phyloP scores from a whole-genome alignment of 2,113 vertebrate species.

The Sceloporus undulatus region DNA sequence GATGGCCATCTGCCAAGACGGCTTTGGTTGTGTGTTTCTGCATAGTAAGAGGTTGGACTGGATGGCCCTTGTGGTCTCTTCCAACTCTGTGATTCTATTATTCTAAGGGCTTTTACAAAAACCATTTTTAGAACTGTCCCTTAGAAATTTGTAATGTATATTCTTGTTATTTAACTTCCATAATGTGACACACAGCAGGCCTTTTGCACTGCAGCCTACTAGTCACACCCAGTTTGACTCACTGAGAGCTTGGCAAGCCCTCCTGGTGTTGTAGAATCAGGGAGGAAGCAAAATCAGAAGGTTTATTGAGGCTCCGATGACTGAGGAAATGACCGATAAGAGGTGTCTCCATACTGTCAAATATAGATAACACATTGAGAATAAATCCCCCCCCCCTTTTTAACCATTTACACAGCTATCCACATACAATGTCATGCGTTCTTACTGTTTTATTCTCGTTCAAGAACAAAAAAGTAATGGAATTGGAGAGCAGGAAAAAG shows the following conservation, averaged over 20 bases:
- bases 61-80: no score
- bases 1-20: no score
- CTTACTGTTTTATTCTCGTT: neutral
- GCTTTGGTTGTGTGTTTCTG: no score
- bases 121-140: neutral
- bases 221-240: neutral
- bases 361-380: neutral
- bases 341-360: neutral
- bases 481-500: neutral
- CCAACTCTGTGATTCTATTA: no score
- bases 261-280: conserved; percentile 7
- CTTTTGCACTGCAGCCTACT: neutral
- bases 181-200: no score
- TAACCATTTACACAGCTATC: neutral
- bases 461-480: neutral
- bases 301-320: neutral
- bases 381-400: neutral
- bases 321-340: no score
- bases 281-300: neutral
- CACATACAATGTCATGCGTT: no score
- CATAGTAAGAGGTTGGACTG: no score
- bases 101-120: no score
- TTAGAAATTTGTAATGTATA: neutral
- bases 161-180: neutral
- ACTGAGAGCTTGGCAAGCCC: neutral